phyloP scores from a whole-genome alignment of 2,888 invertebrate species.

The Loripinus fragilis region DNA sequence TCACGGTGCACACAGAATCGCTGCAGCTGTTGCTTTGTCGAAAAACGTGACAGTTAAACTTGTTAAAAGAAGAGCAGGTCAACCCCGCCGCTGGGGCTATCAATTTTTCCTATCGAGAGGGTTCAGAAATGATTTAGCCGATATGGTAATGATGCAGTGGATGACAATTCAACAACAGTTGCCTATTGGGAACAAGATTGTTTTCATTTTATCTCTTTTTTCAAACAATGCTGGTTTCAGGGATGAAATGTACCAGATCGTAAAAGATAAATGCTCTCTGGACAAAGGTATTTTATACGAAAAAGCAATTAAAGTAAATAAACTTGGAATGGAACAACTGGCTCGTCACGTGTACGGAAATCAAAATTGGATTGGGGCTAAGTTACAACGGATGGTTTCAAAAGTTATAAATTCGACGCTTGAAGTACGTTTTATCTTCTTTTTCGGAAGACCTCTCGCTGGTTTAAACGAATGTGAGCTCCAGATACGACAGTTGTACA shows the following conservation, averaged over 20 bases:
- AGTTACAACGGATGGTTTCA: not conserved
- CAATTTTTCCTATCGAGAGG: not conserved
- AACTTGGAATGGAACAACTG: not conserved
- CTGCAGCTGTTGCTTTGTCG: not conserved
- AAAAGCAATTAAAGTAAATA: not conserved
- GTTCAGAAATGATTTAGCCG: not conserved
- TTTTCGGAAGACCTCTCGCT: not conserved
- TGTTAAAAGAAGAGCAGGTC: too few relatives aligned
- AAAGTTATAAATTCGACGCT: not conserved
- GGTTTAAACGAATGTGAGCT: not conserved
- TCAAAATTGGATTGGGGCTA: not conserved
- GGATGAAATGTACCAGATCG: not conserved
- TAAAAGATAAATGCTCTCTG: not conserved
- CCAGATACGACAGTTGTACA: conserved; percentile 5
- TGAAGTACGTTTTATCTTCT: not conserved
- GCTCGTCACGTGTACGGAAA: conserved; percentile 18
- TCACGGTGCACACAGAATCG: conserved; percentile 16
- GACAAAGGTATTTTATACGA: conserved; percentile 10
- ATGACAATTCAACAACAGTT: not conserved
- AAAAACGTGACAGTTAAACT: conserved; percentile 10
- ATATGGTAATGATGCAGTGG: not conserved
- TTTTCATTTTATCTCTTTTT: conserved; percentile 7
- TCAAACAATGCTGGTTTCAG: not conserved
- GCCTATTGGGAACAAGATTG: not conserved
- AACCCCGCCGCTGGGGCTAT: not conserved